Conservation (phyloP, 2,888 invertebrate species). For the Carpatolechia fugitivella region DNA sequence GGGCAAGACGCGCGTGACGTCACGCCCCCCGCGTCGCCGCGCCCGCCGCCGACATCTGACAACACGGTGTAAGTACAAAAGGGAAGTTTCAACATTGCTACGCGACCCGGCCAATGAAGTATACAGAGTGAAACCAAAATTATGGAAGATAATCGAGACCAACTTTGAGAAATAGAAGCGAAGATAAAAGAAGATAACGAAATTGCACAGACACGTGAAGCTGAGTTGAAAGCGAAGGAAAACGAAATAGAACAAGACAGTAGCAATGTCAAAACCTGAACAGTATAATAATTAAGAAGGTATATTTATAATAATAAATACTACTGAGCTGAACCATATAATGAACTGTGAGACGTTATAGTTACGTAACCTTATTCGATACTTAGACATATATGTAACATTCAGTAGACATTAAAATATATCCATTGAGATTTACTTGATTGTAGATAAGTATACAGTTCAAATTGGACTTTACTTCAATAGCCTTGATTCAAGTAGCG, state of each 20-base stretch:
- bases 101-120: conserved; percentile 34
- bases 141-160: conserved; percentile 35
- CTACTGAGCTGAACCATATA: conserved; percentile 65
- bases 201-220: conserved; percentile 39
- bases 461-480: conserved; percentile 48
- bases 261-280: conserved; percentile 75
- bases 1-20: neutral
- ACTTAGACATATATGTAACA: conserved; percentile 76
- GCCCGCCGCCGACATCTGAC: conserved; percentile 41
- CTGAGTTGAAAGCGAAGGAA: conserved; percentile 23
- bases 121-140: conserved; percentile 25
- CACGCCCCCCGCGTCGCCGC: neutral
- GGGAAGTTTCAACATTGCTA: conserved; percentile 74
- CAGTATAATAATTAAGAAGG: conserved; percentile 27
- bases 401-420: conserved; percentile 73
- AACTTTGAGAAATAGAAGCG: conserved; percentile 70
- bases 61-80: conserved; percentile 59
- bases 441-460: conserved; percentile 50
- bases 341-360: conserved; percentile 55
- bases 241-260: conserved; percentile 32
- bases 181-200: conserved; percentile 25
- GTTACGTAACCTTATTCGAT: conserved; percentile 59
- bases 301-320: conserved; percentile 52
- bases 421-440: conserved; percentile 55
- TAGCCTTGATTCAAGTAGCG: conserved; percentile 28